A percentile compares a stretch with the other conserved stretches of the same genome.
These are phyloP conservation scores for Anableps anableps DNA, from an alignment of 2,797 vertebrate genomes.

Conservation along the genomic window DNA sequence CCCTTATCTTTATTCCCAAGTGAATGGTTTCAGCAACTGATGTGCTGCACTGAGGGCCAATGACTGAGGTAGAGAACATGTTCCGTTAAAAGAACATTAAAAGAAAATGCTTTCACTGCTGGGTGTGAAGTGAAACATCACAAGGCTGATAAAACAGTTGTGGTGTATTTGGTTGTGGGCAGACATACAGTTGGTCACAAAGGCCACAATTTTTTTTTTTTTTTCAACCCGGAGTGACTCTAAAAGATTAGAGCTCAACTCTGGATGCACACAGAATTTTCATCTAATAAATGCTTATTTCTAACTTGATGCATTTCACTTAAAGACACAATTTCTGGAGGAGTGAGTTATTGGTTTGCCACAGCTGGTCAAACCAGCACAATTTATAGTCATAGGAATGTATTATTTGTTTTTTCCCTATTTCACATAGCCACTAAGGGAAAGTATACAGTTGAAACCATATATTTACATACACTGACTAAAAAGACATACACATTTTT, in stretches of 20 bases:
- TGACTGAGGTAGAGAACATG: slow-evolving; percentile 28
- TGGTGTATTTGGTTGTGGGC: slow-evolving; percentile 11
- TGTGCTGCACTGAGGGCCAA: slow-evolving; percentile 25
- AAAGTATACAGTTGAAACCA: too few relatives aligned
- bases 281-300: neutral
- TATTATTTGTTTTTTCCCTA: neutral
- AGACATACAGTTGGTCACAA: slow-evolving; percentile 28
- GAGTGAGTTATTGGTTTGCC: neutral
- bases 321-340: neutral
- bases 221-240: slow-evolving; percentile 25
- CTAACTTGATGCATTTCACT: neutral
- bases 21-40: slow-evolving; percentile 47
- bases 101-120: slow-evolving; percentile 34
- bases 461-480: too few relatives aligned
- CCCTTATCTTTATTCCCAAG: slow-evolving; percentile 27
- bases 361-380: neutral
- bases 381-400: neutral
- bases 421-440: neutral
- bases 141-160: slow-evolving; percentile 14
- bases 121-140: slow-evolving; percentile 28
- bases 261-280: neutral
- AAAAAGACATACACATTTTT: too few relatives aligned
- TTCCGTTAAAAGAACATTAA: neutral
- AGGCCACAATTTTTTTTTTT: slow-evolving; percentile 27
- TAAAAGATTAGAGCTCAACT: slow-evolving; percentile 24